Percentiles rank a stretch among this genome's conserved stretches.
Evolutionary conservation across 2,888 invertebrate species (phyloP).

Genomic region (Drosophila peninsularis): DNA sequence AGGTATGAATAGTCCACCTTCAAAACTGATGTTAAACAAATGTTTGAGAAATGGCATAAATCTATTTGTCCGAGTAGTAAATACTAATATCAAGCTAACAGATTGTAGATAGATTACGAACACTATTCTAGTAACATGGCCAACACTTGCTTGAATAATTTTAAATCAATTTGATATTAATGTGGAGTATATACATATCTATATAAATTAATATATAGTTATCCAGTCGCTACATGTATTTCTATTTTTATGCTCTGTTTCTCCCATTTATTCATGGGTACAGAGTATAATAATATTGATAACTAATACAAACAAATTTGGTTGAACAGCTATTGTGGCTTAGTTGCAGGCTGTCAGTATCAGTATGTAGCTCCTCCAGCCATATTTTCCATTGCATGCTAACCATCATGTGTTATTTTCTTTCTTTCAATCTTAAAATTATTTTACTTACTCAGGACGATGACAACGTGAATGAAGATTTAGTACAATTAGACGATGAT

Average conservation of each 20-base stretch:
- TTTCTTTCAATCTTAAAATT: slow-evolving; percentile 84
- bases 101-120: not conserved
- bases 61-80: not conserved
- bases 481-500: slow-evolving; percentile 84
- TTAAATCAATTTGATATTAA: not conserved
- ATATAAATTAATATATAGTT: not conserved
- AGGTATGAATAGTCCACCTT: slow-evolving; percentile 71
- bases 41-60: slow-evolving; percentile 51
- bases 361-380: slow-evolving; percentile 19
- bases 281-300: not conserved
- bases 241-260: not conserved
- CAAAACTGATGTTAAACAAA: not conserved
- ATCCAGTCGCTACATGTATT: not conserved
- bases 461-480: slow-evolving; percentile 84
- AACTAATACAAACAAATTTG: not conserved
- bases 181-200: not conserved
- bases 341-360: slow-evolving; percentile 14
- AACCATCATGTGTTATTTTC: slow-evolving; percentile 86
- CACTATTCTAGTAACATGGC: not conserved
- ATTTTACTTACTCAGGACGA: slow-evolving; percentile 83
- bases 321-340: not conserved
- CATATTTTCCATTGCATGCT: slow-evolving; percentile 80
- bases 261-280: not conserved
- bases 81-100: not conserved
- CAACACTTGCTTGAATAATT: not conserved